Evolutionary conservation across 1,140 invertebrate genomes (phyloP), one percentile per base, ranked within the genome.

Genomic region (Macrotrachela quadricornifera): DNA sequence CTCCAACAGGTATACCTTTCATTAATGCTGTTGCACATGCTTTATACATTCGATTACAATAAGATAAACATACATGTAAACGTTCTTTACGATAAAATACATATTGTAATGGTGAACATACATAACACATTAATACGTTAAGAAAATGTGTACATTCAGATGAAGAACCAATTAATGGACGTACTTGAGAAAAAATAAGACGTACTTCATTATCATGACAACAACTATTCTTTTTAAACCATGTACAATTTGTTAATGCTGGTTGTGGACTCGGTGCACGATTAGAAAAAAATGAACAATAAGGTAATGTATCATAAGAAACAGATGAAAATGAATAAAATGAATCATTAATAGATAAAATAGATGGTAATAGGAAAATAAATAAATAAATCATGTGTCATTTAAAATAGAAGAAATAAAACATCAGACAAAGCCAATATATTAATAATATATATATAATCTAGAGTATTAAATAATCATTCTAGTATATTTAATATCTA

Each of bases 111-210:
- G 68, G 69, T 12, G 64, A 61, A 54, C 69, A 71, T 14, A 71
- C 65, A 51, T 71, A 71, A 49, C 69, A 71, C 68, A 71, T 70
- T 3, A 71, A 57, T 56, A 67, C 68, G 57, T 71, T 71, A 0
- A 68, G 62, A 57, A 67, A 69, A 37, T 49, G 59, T 49, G 66
- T 64, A 50, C 69, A 71, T 10, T 60, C 57, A 6, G 49, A 55
- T 9, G 67, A 66, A 10, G 68, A 64, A 0, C 69, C 69, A 10
- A 64, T 60, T 9, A 70, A 58, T 6, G 68, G 66, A 10, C 18
- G 8, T 49, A 49, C 51, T 17, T 60, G 60, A 10, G 59, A 60
- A 57, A 71, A 71, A 3, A 64, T 66, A 10, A 64, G 65, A 45
- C 63, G 64, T 38, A 71, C 67, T 56, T 71, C 68, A 40, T 64